phyloP scores from a whole-genome alignment of 2,888 invertebrate species.

The Cosmorhoe ocellata region DNA sequence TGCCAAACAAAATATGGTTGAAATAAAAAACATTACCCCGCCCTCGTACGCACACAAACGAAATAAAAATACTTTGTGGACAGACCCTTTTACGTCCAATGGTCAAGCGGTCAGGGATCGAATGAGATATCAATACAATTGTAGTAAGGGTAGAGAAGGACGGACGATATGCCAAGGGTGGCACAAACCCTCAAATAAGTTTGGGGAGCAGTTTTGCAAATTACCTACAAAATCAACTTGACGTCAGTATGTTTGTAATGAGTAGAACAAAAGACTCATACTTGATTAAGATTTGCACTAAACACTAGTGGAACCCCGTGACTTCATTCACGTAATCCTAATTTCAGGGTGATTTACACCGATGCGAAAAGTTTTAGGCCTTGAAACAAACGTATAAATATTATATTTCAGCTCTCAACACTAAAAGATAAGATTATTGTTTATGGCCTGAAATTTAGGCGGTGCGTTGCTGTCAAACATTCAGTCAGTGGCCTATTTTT shows the following conservation, averaged over 20 bases:
- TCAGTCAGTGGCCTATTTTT: no score
- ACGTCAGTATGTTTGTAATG: not conserved
- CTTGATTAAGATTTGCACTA: no score
- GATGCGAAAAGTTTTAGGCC: no score
- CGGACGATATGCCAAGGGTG: conserved; percentile 13
- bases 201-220: conserved; percentile 16
- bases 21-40: conserved; percentile 3
- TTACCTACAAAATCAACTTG: not conserved
- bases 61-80: not conserved
- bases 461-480: no score
- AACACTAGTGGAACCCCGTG: no score
- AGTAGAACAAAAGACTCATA: no score
- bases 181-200: conserved; percentile 21
- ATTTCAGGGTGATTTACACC: no score
- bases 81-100: conserved; percentile 55
- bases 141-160: conserved; percentile 30
- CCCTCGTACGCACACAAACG: conserved; percentile 6
- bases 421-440: no score
- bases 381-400: no score
- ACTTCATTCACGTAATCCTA: no score
- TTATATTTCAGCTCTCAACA: no score
- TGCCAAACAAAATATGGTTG: not conserved
- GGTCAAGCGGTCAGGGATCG: conserved; percentile 69
- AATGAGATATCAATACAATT: conserved; percentile 43
- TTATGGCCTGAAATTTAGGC: no score